Evolutionary conservation across 1,140 invertebrate genomes (phyloP), one percentile per base, ranked within the genome.

Genomic region (Cotesia glomerata): DNA sequence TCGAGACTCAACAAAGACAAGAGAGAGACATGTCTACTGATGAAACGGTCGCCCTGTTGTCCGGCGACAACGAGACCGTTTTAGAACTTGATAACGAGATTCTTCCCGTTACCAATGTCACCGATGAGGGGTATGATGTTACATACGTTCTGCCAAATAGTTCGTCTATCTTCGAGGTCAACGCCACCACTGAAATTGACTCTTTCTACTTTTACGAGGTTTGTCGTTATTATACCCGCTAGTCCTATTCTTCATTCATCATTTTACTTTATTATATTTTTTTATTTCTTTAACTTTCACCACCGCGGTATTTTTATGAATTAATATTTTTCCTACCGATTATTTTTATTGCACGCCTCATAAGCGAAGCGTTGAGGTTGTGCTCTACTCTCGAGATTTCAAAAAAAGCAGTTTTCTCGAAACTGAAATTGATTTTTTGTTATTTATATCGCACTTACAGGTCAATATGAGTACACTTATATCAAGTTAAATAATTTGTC

Each of bases 131-230:
- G 32, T 45, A 69, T 64, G 51, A 51, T 52, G 51, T 54, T 69
- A 36, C 76, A 36, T 74, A 74, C 63, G 72, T 69, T 35, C 36
- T 65, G 5, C 16, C 35, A 18, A 69, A 69, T 16, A 51, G 7
- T 58, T 70, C 18, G 26, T 56, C 54, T 56, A 79, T 80, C 56
- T 58, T 72, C 39, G 75, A 85, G 52, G 69, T 52, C 36, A 84
- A 82, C 69, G 56, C 52, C 5, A 80, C 78, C 3, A 74, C 77
- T 0, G 76, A 79, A 65, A 84, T 85, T 73, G 83, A 85, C 67
- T 81, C 80, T 5, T 85, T 83, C 75, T 85, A 82, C 80, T 85
- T 85, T 74, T 85, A 85, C 69, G 75, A 84, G 81, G 84, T 84
- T 70, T 68, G 79, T 71, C 35, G 9, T 32, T 52, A 52, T 45